Evolutionary conservation across 2,113 vertebrate species (phyloP), one percentile per base, ranked within the genome.

Genomic region (Tragelaphus scriptus): DNA sequence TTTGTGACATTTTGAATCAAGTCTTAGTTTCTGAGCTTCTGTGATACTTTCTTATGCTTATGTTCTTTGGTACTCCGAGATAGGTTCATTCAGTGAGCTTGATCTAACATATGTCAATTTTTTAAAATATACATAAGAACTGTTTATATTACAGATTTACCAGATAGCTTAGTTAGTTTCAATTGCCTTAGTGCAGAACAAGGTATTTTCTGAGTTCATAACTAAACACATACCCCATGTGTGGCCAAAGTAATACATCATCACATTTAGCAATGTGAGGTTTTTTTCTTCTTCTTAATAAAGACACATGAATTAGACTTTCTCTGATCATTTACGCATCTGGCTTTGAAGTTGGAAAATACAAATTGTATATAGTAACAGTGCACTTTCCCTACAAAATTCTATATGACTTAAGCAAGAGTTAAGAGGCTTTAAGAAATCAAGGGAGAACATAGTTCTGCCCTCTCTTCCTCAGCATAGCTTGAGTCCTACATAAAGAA

Each of bases 141-240:
- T 95, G 1, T 82, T 97, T 68, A 96, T 94, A 55, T 75, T 90
- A 84, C 10, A 85, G 12, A 95, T 79, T 91, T 68, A 84, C n/a
- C 32, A 80, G 55, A 47, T 85, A 32, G 16, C 51, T 94, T 88
- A 90, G 17, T 96, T 95, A 88, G 63, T 93, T 91, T 91, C 95
- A 91, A 56, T 89, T 93, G 71, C 30, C n/a, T 85, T 91, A 75
- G 28, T 80, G 58, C 19, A 94, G 10, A 85, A 80, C 30, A 68
- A 68, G 19, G 8, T 91, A 58, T 95, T 94, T 95, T 90, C 44
- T 88, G 53, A 93, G 32, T 79, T 56, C 7, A 6, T 88, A 25
- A 59, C 28, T 56, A 25, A 32, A 59, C 51, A 44, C 10, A 58
- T 93, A 59, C 21, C 12, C 26, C 9, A 13, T n/a, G 16, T 89